Evolutionary conservation across 2,113 vertebrate species (phyloP).

Genomic region (Scopus umbretta): DNA sequence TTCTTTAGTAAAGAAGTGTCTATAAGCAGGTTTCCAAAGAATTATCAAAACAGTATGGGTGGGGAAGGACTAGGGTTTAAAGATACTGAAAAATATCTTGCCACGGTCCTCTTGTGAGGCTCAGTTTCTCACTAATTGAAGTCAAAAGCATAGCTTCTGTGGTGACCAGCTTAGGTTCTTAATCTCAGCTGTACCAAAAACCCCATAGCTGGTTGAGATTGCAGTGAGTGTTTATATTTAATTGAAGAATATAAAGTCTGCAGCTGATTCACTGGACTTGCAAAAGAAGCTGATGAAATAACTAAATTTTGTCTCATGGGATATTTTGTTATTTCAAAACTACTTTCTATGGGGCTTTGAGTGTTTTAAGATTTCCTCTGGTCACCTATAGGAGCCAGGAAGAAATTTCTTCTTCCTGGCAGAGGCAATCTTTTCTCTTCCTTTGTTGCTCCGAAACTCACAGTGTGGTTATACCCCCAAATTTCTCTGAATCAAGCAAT

Average conservation of each 20-base stretch:
- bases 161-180: not conserved
- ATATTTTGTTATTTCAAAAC: not conserved
- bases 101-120: not conserved
- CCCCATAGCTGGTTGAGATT: not conserved
- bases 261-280: conserved; percentile 8
- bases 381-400: not conserved
- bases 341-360: not conserved
- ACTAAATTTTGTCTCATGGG: not conserved
- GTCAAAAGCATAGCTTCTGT: not conserved
- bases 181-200: not conserved
- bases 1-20: not conserved
- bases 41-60: not conserved
- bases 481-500: not conserved
- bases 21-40: not conserved
- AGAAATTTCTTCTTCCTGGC: not conserved
- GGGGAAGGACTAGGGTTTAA: not conserved
- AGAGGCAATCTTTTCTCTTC: not conserved
- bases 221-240: not conserved
- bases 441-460: not conserved
- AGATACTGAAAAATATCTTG: not conserved
- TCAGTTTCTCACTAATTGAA: not conserved
- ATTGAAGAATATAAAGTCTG: not conserved
- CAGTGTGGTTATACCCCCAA: not conserved
- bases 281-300: conserved; percentile 13
- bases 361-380: not conserved